Base-by-base conservation (phyloP, 1,140 invertebrate genomes). In the Aphaenogaster ashmeadi region DNA sequence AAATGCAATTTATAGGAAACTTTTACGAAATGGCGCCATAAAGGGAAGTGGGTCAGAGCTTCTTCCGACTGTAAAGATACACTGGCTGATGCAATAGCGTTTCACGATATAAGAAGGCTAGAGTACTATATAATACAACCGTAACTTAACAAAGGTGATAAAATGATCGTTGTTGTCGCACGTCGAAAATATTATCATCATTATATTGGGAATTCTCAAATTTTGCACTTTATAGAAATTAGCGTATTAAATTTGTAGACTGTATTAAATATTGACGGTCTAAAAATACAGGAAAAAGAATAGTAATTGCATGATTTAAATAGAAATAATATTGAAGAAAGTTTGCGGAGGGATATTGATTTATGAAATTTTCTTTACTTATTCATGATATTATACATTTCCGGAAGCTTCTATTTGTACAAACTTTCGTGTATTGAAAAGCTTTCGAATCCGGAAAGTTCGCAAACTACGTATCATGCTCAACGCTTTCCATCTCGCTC, bases 321-420 rank as follows among this genome's bases (percentile, higher is more conserved):
- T 52, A 44, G 21, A 85, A 67, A 66, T 67, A 67, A 89, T 90
- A 92, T 91, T 89, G 90, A 91, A 88, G 67, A 86, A 38, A 81
- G 60, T 78, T 86, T 86, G 71, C 52, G 1, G n/a, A 38, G n/a
- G n/a, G n/a, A 60, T 93, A 93, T 94, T 92, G 93, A 94, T 93
- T 94, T 92, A 93, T 94, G 90, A 93, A 94, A 93, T 94, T 94
- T 93, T 88, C 91, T 92, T 94, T 92, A 94, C 94, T 95, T 94
- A 94, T 94, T 93, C 86, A 79, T 89, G 92, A 93, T 92, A 93
- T 93, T 95, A 94, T 94, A 93, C 91, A 91, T 92, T 92, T 94
- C 91, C 93, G 77, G 88, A 92, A 93, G 90, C 93, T 94, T 93
- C 80, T 93, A 91, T 94, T 94, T 94, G 93, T 91, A 89, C 91